Base-by-base conservation (phyloP, 2,888 invertebrate genomes). In the Rosalia funebris region DNA sequence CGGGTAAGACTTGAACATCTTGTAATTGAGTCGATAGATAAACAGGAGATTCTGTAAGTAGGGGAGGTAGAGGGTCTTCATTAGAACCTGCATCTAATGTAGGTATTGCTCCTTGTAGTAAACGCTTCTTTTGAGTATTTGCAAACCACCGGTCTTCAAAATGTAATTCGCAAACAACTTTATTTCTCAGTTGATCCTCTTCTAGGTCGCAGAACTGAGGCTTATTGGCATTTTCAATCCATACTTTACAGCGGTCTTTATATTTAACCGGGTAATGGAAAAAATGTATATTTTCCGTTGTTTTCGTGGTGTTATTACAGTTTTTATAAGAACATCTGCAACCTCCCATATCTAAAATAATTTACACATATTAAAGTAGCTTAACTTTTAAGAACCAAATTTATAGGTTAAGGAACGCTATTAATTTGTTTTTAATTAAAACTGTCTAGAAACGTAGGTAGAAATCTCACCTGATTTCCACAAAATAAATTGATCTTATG, bases 191-290 rank as follows among this genome's bases (percentile, higher is more conserved):
- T 73, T 87, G 87, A 39, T 86, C 85, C 45, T 85, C 82, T 68
- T 84, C 85, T 17, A 87, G 74, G 61, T 84, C 80, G 5, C 84
- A 79, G 65, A 85, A 87, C 19, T 85, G 83, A 15, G 83, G 78
- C 69, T 84, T 83, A 5, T 82, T 79, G 1, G 86, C 84, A 76
- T 86, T 86, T 14, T 82, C 77, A 7, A 87, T 82, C 88, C 88
- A 88, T 66, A 84, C 80, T 47, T 84, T 83, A 71, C 87, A 88
- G 39, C 87, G 80, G 31, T 84, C 77, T 71, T 82, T 84, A 59
- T 87, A 85, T 76, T 85, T 86, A 1, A 87, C 86, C 0, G 88
- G 88, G 66, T 84, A 88, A 72, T 87, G 88, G 68, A 87, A 88
- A 79, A 87, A 84, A 70, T 87, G 87, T 2, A 81, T 66, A 52